A percentile compares a stretch with the other conserved stretches of the same genome.
Evolutionary conservation across 2,888 invertebrate genomes (phyloP).

Genomic region (Copidosoma aretas): DNA sequence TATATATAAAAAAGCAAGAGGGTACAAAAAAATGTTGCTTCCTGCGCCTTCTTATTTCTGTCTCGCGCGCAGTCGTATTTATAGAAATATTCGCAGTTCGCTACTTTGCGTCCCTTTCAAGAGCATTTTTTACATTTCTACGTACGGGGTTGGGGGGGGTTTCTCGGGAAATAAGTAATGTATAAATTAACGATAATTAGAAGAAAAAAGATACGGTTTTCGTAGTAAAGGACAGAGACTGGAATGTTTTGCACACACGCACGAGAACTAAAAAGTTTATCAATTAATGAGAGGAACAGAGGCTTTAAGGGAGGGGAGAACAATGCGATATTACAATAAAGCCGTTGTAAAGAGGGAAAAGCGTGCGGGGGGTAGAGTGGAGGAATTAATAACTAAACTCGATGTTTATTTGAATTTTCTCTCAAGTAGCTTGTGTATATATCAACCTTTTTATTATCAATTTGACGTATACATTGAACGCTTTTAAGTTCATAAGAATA

Average conservation of each 20-base stretch:
- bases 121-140: conserved; percentile 3
- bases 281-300: conserved; percentile 1
- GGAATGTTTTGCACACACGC: conserved; percentile 38
- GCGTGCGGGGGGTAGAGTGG: not conserved
- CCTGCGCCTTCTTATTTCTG: too few species aligned
- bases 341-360: conserved; percentile 8
- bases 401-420: not conserved
- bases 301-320: not conserved
- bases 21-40: too few species aligned
- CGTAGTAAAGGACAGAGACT: conserved; percentile 31
- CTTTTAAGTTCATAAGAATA: too few species aligned
- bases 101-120: not conserved
- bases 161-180: conserved; percentile 9
- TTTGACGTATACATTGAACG: too few species aligned
- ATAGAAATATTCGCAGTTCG: not conserved
- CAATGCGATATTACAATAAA: not conserved
- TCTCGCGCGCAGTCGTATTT: conserved; percentile 1
- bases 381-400: not conserved
- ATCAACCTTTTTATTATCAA: too few species aligned
- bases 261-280: conserved; percentile 26
- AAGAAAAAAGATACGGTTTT: conserved; percentile 10
- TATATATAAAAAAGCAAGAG: too few species aligned
- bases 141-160: conserved; percentile 1
- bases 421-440: too few species aligned
- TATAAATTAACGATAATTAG: conserved; percentile 19